These are phyloP conservation scores for Rynchops niger DNA, from an alignment of 2,113 vertebrate genomes.

Conservation along the genomic window DNA sequence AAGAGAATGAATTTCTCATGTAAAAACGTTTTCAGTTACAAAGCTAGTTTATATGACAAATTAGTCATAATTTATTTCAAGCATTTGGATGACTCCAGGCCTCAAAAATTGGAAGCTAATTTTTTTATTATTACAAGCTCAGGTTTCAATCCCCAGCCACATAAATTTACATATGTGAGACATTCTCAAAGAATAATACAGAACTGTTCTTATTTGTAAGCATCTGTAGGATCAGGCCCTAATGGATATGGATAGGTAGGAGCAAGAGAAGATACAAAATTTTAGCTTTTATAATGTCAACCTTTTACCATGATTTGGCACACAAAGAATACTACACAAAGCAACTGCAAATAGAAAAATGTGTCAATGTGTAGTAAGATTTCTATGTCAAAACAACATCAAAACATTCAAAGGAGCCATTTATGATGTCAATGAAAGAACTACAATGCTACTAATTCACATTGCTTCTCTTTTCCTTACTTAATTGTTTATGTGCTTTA, in stretches of 20 bases:
- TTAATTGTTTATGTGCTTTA: slow-evolving; percentile 38
- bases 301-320: slow-evolving; percentile 16
- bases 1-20: background rate
- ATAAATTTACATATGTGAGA: background rate
- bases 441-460: background rate
- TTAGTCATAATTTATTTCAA: background rate
- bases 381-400: slow-evolving; percentile 51
- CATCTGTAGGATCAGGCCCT: background rate
- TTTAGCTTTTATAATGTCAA: slow-evolving; percentile 22
- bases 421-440: slow-evolving; percentile 47
- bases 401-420: slow-evolving; percentile 39
- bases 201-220: background rate
- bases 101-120: background rate
- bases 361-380: slow-evolving; percentile 22
- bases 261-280: background rate
- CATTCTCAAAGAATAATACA: background rate
- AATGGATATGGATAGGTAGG: background rate
- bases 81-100: background rate
- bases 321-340: background rate
- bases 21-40: background rate
- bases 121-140: background rate
- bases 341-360: slow-evolving; percentile 30
- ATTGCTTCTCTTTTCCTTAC: background rate
- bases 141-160: background rate
- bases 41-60: background rate